Percentiles rank a stretch among this genome's conserved stretches.
Conservation (phyloP, 2,888 invertebrate genomes). For the Emmelina monodactyla region DNA sequence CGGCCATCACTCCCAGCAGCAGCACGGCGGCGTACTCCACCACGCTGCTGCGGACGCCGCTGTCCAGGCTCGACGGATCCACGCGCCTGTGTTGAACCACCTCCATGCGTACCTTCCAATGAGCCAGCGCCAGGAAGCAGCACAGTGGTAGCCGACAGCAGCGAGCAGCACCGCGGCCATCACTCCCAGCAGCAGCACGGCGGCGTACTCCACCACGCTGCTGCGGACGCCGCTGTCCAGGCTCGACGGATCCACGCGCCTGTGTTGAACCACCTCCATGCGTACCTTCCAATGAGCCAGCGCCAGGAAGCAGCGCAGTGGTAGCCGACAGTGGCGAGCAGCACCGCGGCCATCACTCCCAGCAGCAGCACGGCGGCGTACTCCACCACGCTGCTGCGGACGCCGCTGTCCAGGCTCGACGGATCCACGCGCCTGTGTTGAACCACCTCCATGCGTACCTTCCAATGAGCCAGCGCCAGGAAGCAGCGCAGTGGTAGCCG, state of each 20-base stretch:
- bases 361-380: constrained; percentile 68
- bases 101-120: constrained; percentile 64
- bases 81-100: constrained; percentile 39
- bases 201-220: constrained; percentile 64
- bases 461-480: constrained; percentile 75
- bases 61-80: constrained; percentile 49
- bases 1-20: constrained; percentile 69
- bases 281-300: constrained; percentile 69
- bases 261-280: too few relatives aligned
- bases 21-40: constrained; percentile 68
- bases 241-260: constrained; percentile 47
- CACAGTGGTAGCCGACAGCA: constrained; percentile 76
- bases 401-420: constrained; percentile 41
- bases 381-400: constrained; percentile 56
- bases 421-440: constrained; percentile 45
- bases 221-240: constrained; percentile 45
- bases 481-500: constrained; percentile 76
- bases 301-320: constrained; percentile 78
- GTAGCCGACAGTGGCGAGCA: constrained; percentile 75
- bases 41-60: constrained; percentile 44
- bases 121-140: constrained; percentile 77
- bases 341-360: constrained; percentile 70
- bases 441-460: too few relatives aligned
- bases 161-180: constrained; percentile 75
- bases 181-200: constrained; percentile 65